Conservation (phyloP, 2,797 vertebrate species). For the Arctocebus calabarensis region DNA sequence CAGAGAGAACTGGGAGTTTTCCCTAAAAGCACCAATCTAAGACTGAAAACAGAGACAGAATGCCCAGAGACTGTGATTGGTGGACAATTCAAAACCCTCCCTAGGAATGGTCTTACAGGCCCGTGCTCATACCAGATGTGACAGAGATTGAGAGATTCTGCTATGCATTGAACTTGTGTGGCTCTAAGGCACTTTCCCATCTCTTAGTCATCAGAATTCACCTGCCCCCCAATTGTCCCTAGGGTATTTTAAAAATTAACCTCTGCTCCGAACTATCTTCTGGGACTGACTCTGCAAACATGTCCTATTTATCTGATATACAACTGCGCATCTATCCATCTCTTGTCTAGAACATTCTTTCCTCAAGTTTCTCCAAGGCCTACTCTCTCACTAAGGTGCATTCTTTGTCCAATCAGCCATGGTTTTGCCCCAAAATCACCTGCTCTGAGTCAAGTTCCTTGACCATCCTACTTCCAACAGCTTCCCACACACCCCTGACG, state of each 20-base stretch:
- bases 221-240: too few relatives aligned
- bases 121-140: not conserved
- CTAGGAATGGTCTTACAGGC: not conserved
- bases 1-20: not conserved
- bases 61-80: not conserved
- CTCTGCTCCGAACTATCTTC: not conserved
- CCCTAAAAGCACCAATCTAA: not conserved
- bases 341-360: not conserved
- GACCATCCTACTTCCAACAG: accelerated
- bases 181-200: accelerated
- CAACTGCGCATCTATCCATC: accelerated
- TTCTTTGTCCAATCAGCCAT: not conserved
- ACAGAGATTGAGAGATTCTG: not conserved
- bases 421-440: not conserved
- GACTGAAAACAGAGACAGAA: not conserved
- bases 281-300: not conserved
- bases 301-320: not conserved
- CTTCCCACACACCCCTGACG: too few relatives aligned
- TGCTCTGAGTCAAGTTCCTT: not conserved
- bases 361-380: not conserved
- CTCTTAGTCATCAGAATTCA: not conserved
- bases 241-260: not conserved
- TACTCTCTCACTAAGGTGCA: not conserved
- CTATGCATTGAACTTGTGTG: too few relatives aligned
- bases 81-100: not conserved